Evolutionary conservation across 2,888 invertebrate genomes (phyloP), one percentile per base, ranked within the genome.

Genomic region (Amorpha juglandis): DNA sequence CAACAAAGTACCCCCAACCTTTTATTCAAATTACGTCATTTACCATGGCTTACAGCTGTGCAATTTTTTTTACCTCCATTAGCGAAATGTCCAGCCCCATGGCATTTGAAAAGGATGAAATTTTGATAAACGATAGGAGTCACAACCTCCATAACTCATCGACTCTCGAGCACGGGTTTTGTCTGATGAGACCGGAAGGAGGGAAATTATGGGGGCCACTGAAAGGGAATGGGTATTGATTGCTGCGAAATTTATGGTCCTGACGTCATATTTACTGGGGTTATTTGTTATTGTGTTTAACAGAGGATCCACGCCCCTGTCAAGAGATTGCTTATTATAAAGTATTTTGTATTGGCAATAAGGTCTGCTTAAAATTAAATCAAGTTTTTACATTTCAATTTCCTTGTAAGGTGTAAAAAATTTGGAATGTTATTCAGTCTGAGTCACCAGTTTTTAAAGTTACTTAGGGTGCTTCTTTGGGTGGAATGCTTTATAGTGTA

Each of bases 161-260:
- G 50, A 6, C 9, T 48, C 48, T 45, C 9, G 50, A 58, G 58
- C 58, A 58, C 9, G 58, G 58, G 58, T 38, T 52, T 58, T 38
- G 58, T 58, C 42, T 58, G 58, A 58, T 42, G 58, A 35, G n/a
- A 38, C 38, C 55, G 55, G 35, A 58, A 58, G 42, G 33, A 8
- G 35, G 45, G 58, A 42, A 58, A 58, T 58, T 58, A 58, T 58
- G 58, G 58, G 58, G 38, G 58, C 50, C 50, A 19, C 19, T 50
- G 42, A 12, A 42, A 38, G 12, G 8, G 58, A 19, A 19, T 6
- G 38, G 16, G 16, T 58, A 58, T 58, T 58, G 58, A 58, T 58
- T 42, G 42, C 58, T 14, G 2, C 12, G 11, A 19, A 42, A 58
- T 58, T 58, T 58, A 42, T 58, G 19, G 58, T n/a, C 6, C 14